Base-by-base conservation (phyloP, 2,113 vertebrate genomes). In the Cinclus mexicanus region DNA sequence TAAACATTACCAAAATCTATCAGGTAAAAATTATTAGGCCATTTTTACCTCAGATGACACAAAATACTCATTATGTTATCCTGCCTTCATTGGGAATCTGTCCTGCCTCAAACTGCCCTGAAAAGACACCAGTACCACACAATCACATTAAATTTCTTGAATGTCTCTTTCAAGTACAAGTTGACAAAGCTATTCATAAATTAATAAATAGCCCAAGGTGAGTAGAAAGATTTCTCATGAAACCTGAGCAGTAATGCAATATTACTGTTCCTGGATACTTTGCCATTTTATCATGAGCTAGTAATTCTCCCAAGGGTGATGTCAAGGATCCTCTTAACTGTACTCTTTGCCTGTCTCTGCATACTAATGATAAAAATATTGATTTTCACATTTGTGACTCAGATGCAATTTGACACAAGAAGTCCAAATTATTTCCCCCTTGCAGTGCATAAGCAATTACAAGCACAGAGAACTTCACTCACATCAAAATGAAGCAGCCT, bases 301-400 rank as follows among this genome's bases (percentile, higher is more conserved):
- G 49, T 69, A 74, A 61, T 69, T 85, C 84, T 90, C 85, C 88
- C 85, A 92, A 76, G 18, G 35, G 63, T 42, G 39, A 92, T 35
- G 37, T 80, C 63, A 88, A 90, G 50, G 71, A 85, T 77, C n/a
- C 39, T 84, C 69, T 69, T 90, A 94, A 79, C 59, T 50, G 23
- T 57, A 61, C 75, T 65, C 63, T 70, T 90, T 46, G 33, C 31
- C 63, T 15, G 29, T 65, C 57, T 82, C 67, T 83, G 63, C 37
- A 81, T 14, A 26, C 42, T 70, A 86, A 94, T 37, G 31, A 90
- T 72, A 92, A 79, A 93, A 96, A 74, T 59, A 96, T 15, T 39
- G 63, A 93, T 97, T 94, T 92, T 76, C n/a, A 31, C 50, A 69
- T 94, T 80, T 67, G 33, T 83, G 46, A 88, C 85, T 96, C 44